Evolutionary conservation across 2,888 invertebrate species (phyloP), one percentile per base, ranked within the genome.

Genomic region (Tolmerus cingulatus): DNA sequence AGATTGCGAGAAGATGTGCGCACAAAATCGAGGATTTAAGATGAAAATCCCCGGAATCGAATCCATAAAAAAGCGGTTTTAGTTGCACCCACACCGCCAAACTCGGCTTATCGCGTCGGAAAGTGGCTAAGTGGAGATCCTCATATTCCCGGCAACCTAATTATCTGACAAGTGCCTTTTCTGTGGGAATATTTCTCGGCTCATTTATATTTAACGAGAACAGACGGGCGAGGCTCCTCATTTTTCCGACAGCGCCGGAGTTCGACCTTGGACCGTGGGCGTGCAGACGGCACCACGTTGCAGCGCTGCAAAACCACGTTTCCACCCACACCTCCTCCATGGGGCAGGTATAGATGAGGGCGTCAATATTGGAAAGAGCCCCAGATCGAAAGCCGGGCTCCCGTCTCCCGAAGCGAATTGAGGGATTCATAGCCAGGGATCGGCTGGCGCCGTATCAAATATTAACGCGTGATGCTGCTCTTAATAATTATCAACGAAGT

Each of bases 171-270:
- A 81, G 55, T 55, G 34, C 81, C 81, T 40, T 81, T 81, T 51
- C 30, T 81, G 55, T 55, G 81, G 81, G 81, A 27, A 81, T 81
- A 81, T 81, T 81, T 55, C n/a, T 14, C 12, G 81, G 55, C 55
- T 51, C 51, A 81, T 81, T 81, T 81, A 81, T 81, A 55, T 57
- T 81, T 81, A 57, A 81, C 34, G 34, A 81, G 30, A n/a, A 81
- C 30, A 81, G 23, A 43, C 27, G 40, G 55, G 57, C 30, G 16
- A 8, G 7, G n/a, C 27, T 30, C 34, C 34, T 81, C 34, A 9
- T 8, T 30, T 57, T 19, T 51, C 27, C 9, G 34, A 55, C 9
- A 40, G 66, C 66, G 2, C 23, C 12, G 8, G 8, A 66, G 12
- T 0, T 23, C 12, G 66, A 66, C 66, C 66, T 66, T 66, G 66